These are phyloP conservation scores for Saccopteryx leptura DNA, from an alignment of 2,113 vertebrate genomes.

Conservation along the genomic window DNA sequence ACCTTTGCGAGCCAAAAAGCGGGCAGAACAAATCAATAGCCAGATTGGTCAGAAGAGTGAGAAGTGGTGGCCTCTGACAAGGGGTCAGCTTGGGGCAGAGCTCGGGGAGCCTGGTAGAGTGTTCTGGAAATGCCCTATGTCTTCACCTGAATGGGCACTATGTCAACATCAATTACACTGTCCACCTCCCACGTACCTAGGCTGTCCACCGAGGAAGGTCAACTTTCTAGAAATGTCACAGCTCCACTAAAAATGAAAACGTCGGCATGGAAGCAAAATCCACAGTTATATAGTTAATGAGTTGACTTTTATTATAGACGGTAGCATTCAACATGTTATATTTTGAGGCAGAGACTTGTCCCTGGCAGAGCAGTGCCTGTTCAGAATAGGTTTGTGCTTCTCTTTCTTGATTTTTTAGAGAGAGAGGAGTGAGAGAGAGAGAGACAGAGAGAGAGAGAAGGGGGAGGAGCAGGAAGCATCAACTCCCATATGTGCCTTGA, in stretches of 20 bases:
- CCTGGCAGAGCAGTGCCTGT: background rate
- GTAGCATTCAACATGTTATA: background rate
- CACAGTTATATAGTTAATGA: background rate
- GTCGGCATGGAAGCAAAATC: background rate
- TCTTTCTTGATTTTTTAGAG: too few relatives aligned
- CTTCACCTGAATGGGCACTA: too few relatives aligned
- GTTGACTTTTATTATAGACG: background rate
- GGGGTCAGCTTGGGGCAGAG: fast-evolving
- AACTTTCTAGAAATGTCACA: background rate
- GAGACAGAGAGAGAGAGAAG: too few relatives aligned
- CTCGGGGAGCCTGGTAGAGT: background rate
- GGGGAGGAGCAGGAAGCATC: too few relatives aligned
- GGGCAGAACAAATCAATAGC: fast-evolving
- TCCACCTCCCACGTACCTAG: background rate
- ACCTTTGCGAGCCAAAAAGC: fast-evolving
- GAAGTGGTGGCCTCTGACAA: fast-evolving
- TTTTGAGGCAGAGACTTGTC: background rate
- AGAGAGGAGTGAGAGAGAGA: too few relatives aligned
- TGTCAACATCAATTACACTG: too few relatives aligned
- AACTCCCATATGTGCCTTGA: too few relatives aligned
- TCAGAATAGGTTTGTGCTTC: background rate
- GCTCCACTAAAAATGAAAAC: background rate
- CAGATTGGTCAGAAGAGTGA: background rate
- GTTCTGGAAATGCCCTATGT: too few relatives aligned
- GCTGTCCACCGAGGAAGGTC: too few relatives aligned